Conservation (phyloP, 1,140 invertebrate species). For the Leptopilina clavipes region DNA sequence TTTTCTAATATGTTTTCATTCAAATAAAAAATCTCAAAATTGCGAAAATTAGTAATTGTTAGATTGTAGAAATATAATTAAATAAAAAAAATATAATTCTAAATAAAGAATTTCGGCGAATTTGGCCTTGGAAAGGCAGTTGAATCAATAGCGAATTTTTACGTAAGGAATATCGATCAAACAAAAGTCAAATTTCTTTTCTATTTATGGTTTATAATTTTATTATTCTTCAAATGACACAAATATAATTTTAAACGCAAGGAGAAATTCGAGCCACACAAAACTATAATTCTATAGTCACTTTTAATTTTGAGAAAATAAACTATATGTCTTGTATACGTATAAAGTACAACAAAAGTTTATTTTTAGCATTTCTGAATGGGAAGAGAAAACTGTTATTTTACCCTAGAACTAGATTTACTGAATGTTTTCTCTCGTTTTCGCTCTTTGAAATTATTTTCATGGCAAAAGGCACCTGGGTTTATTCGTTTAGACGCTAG, state of each 20-base stretch:
- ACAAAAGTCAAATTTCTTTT: neutral
- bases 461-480: neutral
- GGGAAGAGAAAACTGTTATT: neutral
- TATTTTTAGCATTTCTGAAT: neutral
- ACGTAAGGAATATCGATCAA: neutral
- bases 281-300: too few relatives aligned
- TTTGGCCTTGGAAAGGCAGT: neutral
- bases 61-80: too few relatives aligned
- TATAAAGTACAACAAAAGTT: neutral
- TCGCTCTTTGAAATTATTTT: neutral
- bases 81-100: too few relatives aligned
- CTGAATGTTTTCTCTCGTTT: neutral
- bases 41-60: too few relatives aligned
- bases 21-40: too few relatives aligned
- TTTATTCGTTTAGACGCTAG: neutral
- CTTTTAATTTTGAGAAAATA: too few relatives aligned
- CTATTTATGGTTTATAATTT: neutral
- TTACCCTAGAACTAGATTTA: constrained; percentile 2
- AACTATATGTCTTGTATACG: too few relatives aligned
- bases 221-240: neutral
- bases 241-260: neutral
- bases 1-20: too few relatives aligned
- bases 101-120: neutral
- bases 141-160: constrained; percentile 7
- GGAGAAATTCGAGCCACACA: neutral